Evolutionary conservation across 2,113 vertebrate species (phyloP).

Genomic region (Peromyscus leucopus): DNA sequence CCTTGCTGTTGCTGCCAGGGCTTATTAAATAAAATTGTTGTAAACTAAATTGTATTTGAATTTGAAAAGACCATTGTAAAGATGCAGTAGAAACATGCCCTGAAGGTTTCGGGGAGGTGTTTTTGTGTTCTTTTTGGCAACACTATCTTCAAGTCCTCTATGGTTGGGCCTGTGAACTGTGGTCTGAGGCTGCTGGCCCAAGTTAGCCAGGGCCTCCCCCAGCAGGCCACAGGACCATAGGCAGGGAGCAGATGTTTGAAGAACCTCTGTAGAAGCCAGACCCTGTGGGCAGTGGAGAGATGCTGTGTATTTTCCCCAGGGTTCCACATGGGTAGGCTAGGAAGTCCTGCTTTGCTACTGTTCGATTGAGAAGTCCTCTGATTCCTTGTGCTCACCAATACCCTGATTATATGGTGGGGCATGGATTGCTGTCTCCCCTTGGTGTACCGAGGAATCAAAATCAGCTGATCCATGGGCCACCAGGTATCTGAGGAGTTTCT

Average conservation of each 20-base stretch:
- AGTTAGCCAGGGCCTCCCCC: too few relatives aligned
- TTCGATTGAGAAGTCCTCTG: not conserved
- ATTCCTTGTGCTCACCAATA: not conserved
- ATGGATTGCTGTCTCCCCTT: not conserved
- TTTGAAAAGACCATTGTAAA: not conserved
- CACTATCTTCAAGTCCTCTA: not conserved
- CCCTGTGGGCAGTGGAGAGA: not conserved
- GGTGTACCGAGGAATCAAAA: too few relatives aligned
- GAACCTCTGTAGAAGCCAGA: not conserved
- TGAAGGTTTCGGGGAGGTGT: not conserved
- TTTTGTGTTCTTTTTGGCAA: not conserved
- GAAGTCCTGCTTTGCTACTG: not conserved
- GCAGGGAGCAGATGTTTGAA: not conserved
- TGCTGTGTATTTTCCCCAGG: fast-evolving
- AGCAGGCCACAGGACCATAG: not conserved
- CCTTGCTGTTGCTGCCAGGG: not conserved
- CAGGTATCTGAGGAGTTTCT: not conserved
- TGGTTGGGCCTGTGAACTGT: not conserved
- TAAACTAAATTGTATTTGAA: not conserved
- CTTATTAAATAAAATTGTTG: not conserved
- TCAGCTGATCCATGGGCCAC: not conserved
- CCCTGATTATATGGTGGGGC: too few relatives aligned
- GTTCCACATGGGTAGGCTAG: not conserved
- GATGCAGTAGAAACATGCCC: not conserved
- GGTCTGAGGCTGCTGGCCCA: not conserved